Evolutionary conservation across 1,140 invertebrate species (phyloP).

Genomic region (Anagrus nilaparvatae): DNA sequence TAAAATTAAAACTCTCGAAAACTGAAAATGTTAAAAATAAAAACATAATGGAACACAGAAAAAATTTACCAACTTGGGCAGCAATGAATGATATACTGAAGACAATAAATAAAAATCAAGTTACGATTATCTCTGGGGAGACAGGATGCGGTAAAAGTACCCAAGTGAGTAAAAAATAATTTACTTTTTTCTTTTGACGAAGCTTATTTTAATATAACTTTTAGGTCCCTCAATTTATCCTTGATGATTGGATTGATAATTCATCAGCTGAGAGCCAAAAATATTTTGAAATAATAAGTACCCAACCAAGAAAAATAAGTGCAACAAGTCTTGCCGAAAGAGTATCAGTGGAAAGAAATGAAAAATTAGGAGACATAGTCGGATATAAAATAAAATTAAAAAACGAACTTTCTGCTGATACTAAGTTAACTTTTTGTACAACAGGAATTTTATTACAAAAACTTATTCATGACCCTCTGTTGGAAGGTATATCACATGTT

Average conservation of each 20-base stretch:
- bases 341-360: constrained; percentile 72
- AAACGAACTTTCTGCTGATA: constrained; percentile 20
- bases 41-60: too few relatives aligned
- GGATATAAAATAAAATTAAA: constrained; percentile 62
- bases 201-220: too few relatives aligned
- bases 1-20: too few relatives aligned
- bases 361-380: constrained; percentile 68
- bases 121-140: constrained; percentile 72
- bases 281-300: constrained; percentile 78
- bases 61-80: too few relatives aligned
- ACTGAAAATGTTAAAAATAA: too few relatives aligned
- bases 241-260: constrained; percentile 54
- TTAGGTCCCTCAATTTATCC: constrained; percentile 87
- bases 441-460: constrained; percentile 66
- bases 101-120: constrained; percentile 36
- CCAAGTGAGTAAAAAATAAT: too few relatives aligned
- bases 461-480: constrained; percentile 44
- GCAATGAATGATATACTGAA: constrained; percentile 26
- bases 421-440: constrained; percentile 56
- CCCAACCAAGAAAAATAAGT: constrained; percentile 83
- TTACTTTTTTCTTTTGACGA: too few relatives aligned
- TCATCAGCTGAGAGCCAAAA: constrained; percentile 35
- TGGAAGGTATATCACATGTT: constrained; percentile 52
- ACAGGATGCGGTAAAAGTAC: constrained; percentile 87
- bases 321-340: constrained; percentile 79